A percentile compares a stretch with the other conserved stretches of the same genome.
These are phyloP conservation scores for Picus viridis DNA, from an alignment of 2,797 vertebrate genomes.

Conservation along the genomic window DNA sequence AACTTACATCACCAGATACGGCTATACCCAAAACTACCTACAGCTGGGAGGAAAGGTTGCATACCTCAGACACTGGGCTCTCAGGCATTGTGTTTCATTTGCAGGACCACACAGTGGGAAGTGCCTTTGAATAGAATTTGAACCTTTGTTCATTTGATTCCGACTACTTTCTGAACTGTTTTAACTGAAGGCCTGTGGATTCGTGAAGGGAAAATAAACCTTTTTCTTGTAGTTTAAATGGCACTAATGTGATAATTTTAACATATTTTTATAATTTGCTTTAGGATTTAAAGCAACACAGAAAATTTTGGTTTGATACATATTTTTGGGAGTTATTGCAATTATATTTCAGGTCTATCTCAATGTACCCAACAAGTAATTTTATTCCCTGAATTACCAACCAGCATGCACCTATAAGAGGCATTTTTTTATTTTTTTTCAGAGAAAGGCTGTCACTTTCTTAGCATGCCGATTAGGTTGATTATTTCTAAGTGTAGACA, in stretches of 20 bases:
- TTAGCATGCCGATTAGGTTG: slow-evolving; percentile 33
- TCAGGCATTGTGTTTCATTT: not conserved
- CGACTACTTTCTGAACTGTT: not conserved
- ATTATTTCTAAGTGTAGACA: slow-evolving; percentile 41
- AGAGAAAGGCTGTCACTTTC: not conserved
- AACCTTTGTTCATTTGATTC: not conserved
- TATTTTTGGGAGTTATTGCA: not conserved
- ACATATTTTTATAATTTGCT: not conserved
- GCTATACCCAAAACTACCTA: not conserved
- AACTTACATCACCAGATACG: not conserved
- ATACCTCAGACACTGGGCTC: not conserved
- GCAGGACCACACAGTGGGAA: not conserved
- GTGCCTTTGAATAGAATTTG: not conserved
- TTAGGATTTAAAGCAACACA: not conserved
- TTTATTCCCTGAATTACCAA: not conserved
- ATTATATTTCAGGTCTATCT: not conserved
- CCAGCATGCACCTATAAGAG: not conserved
- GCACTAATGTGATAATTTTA: not conserved
- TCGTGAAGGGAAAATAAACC: not conserved
- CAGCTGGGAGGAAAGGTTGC: not conserved
- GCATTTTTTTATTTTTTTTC: not conserved
- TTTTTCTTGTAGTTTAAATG: not conserved
- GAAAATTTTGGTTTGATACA: not conserved
- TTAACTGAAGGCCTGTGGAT: not conserved
- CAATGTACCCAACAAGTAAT: not conserved